These are phyloP conservation scores for Dioctria linearis DNA, from an alignment of 2,888 invertebrate genomes.

Conservation along the genomic window DNA sequence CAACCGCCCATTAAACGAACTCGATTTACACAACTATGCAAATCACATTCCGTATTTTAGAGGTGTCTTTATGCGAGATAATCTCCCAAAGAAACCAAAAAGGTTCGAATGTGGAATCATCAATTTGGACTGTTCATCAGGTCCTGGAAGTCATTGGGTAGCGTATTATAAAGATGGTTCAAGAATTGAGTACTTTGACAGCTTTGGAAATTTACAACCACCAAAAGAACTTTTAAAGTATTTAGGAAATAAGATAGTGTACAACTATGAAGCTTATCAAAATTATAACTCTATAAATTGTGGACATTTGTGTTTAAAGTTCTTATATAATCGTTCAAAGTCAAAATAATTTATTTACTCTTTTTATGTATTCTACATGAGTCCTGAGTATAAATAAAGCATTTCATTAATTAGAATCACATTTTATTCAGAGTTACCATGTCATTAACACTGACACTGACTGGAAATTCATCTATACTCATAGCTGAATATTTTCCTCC, in stretches of 20 bases:
- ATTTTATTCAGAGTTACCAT: conserved; percentile 53
- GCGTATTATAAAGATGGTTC: conserved; percentile 47
- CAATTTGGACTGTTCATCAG: conserved; percentile 61
- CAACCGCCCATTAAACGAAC: conserved; percentile 59
- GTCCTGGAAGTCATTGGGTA: conserved; percentile 66
- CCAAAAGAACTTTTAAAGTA: conserved; percentile 51
- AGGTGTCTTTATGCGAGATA: conserved; percentile 54
- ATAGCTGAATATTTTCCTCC: too few relatives aligned
- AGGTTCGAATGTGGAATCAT: conserved; percentile 55
- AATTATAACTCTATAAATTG: too few relatives aligned
- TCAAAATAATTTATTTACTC: too few relatives aligned
- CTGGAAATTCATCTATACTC: conserved; percentile 58
- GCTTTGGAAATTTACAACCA: conserved; percentile 66
- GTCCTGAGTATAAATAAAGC: too few relatives aligned
- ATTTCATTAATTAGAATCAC: not conserved
- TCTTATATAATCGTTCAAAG: conserved; percentile 56
- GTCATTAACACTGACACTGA: conserved; percentile 62
- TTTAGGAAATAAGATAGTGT: too few relatives aligned
- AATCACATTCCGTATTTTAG: conserved; percentile 64
- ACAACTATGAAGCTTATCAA: too few relatives aligned
- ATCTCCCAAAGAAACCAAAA: conserved; percentile 47
- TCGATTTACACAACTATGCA: conserved; percentile 62
- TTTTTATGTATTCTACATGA: too few relatives aligned
- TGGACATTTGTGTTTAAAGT: conserved; percentile 62
- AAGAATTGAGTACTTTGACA: conserved; percentile 65